Conservation (phyloP, 2,888 invertebrate genomes). For the Bembecia ichneumoniformis region DNA sequence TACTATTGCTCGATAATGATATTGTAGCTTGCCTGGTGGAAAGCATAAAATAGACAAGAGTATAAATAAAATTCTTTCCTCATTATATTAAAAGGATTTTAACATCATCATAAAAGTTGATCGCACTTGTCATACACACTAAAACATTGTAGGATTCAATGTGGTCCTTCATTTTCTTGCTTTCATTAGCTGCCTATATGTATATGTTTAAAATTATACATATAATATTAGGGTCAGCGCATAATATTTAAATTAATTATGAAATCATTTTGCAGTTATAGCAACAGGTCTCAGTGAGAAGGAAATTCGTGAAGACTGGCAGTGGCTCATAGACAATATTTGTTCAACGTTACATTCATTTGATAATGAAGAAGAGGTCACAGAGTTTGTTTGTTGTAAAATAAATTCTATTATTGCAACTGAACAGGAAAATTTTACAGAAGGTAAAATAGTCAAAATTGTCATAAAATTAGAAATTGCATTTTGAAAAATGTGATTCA, state of each 20-base stretch:
- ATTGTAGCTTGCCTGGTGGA: too few relatives aligned
- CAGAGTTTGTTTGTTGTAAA: slow-evolving; percentile 96
- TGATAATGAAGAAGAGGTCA: slow-evolving; percentile 93
- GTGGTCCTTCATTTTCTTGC: too few relatives aligned
- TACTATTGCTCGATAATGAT: too few relatives aligned
- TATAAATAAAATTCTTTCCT: too few relatives aligned
- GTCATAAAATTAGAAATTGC: slow-evolving; percentile 2
- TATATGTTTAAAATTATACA: neutral
- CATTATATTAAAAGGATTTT: too few relatives aligned
- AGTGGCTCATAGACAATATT: slow-evolving; percentile 91
- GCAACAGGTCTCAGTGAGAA: slow-evolving; percentile 88
- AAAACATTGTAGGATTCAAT: too few relatives aligned
- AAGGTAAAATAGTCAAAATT: slow-evolving; percentile 42
- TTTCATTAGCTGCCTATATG: neutral
- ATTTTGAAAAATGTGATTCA: too few relatives aligned
- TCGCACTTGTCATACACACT: too few relatives aligned
- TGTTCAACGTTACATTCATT: slow-evolving; percentile 89
- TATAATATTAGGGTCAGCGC: too few relatives aligned
- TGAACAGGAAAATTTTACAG: slow-evolving; percentile 73
- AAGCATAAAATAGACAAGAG: too few relatives aligned
- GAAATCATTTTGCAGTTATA: slow-evolving; percentile 76
- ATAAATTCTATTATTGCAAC: slow-evolving; percentile 94
- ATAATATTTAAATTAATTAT: neutral
- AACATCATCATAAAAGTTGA: too few relatives aligned
- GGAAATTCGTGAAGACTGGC: slow-evolving; percentile 94